Conservation (phyloP, 2,113 vertebrate genomes). For the Centropus unirufus region DNA sequence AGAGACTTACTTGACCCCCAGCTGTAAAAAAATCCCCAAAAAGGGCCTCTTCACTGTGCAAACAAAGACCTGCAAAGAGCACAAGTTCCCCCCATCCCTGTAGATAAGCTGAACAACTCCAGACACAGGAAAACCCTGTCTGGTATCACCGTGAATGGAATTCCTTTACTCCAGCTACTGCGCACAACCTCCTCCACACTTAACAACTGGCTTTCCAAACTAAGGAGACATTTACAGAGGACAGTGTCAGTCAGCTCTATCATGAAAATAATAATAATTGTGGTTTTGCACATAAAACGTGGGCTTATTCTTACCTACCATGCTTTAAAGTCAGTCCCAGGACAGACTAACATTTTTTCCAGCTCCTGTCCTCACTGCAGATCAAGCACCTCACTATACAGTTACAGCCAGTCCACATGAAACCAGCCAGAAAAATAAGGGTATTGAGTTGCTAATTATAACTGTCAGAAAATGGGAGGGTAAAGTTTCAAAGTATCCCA, state of each 20-base stretch:
- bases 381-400: not conserved
- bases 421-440: not conserved
- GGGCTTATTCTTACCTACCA: not conserved
- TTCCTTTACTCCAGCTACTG: not conserved
- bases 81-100: not conserved
- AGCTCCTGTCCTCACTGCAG: not conserved
- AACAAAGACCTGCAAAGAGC: slow-evolving; percentile 7
- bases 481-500: slow-evolving; percentile 15
- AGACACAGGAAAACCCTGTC: slow-evolving; percentile 63
- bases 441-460: slow-evolving; percentile 27
- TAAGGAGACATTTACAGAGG: slow-evolving; percentile 6
- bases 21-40: not conserved
- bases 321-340: not conserved
- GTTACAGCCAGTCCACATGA: not conserved
- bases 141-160: not conserved
- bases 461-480: slow-evolving; percentile 17
- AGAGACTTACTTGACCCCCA: not conserved
- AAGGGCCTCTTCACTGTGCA: not conserved
- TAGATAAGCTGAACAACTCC: not conserved
- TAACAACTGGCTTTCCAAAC: not conserved
- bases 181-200: not conserved
- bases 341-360: slow-evolving; percentile 1
- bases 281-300: not conserved
- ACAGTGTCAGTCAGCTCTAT: not conserved
- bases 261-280: not conserved